phyloP scores from a whole-genome alignment of 2,113 vertebrate species.

The Istiophorus platypterus region DNA sequence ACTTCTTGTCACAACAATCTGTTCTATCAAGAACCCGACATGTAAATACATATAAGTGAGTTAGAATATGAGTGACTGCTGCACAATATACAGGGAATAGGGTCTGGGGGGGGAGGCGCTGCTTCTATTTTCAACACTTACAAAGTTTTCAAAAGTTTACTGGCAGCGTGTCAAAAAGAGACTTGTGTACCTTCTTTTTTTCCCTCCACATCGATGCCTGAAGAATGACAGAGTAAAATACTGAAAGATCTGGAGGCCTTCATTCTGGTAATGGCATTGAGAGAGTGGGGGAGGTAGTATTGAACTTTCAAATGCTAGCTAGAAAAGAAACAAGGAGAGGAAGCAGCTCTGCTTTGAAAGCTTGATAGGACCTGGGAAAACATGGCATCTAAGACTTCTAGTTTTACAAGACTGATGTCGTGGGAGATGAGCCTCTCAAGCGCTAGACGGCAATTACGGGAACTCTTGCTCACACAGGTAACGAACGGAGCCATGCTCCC shows the following conservation, averaged over 20 bases:
- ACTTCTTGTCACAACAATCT: conserved; percentile 15
- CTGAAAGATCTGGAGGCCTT: conserved; percentile 42
- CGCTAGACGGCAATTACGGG: conserved; percentile 69
- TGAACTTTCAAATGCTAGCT: conserved; percentile 59
- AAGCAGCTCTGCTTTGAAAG: conserved; percentile 53
- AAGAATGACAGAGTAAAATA: conserved; percentile 53
- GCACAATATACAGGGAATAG: conserved; percentile 36
- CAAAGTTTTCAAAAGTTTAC: conserved; percentile 67
- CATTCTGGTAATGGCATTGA: conserved; percentile 47
- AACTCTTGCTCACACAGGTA: conserved; percentile 64
- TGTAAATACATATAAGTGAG: conserved; percentile 37
- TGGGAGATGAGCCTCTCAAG: conserved; percentile 56
- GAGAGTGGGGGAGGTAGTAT: conserved; percentile 13
- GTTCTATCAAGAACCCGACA: conserved; percentile 30
- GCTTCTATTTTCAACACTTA: conserved; percentile 63
- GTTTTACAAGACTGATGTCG: conserved; percentile 46
- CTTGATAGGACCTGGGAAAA: conserved; percentile 62
- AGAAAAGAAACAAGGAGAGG: conserved; percentile 42
- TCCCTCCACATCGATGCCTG: conserved; percentile 18
- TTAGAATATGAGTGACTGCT: conserved; percentile 36
- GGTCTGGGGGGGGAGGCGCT: conserved; percentile 17
- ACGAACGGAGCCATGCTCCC: conserved; percentile 56
- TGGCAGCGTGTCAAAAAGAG: conserved; percentile 52
- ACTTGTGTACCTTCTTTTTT: conserved; percentile 40
- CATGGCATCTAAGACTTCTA: conserved; percentile 62